These are phyloP conservation scores for Acrossocheilus fasciatus DNA, from an alignment of 2,797 vertebrate species.

Conservation along the genomic window DNA sequence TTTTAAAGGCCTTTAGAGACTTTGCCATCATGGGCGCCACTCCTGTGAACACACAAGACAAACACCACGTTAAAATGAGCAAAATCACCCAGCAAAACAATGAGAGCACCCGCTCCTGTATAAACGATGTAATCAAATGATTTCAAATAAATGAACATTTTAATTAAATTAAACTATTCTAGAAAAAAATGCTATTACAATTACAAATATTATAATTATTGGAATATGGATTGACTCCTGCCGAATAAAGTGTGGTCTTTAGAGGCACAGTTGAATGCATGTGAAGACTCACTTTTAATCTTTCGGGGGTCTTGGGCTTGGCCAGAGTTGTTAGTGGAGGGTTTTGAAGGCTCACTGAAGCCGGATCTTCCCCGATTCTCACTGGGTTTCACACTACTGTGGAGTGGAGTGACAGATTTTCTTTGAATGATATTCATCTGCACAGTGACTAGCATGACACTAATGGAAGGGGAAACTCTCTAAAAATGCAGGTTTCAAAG, in stretches of 20 bases:
- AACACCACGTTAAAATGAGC: not conserved
- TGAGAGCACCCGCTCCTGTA: too few relatives aligned
- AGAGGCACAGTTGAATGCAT: not conserved
- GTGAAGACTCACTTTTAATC: constrained; percentile 22
- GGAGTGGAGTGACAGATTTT: not conserved
- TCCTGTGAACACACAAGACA: constrained; percentile 70
- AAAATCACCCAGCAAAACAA: not conserved
- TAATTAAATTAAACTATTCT: not conserved
- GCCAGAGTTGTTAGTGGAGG: constrained; percentile 58
- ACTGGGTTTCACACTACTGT: constrained; percentile 65
- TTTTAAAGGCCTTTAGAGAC: constrained; percentile 85
- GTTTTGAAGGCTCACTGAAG: constrained; percentile 63
- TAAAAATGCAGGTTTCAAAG: too few relatives aligned
- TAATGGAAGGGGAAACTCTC: too few relatives aligned
- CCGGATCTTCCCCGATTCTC: constrained; percentile 68
- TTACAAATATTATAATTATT: not conserved
- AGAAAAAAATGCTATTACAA: not conserved
- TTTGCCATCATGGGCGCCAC: constrained; percentile 91
- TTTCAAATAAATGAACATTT: not conserved
- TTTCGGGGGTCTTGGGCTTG: constrained; percentile 66
- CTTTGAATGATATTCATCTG: not conserved
- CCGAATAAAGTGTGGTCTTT: not conserved
- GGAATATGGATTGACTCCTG: not conserved
- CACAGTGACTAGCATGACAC: not conserved
- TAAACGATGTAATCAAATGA: not conserved